Base-by-base conservation (phyloP, 64 coral and sea anemone genomes). In the Orbicella faveolata region DNA sequence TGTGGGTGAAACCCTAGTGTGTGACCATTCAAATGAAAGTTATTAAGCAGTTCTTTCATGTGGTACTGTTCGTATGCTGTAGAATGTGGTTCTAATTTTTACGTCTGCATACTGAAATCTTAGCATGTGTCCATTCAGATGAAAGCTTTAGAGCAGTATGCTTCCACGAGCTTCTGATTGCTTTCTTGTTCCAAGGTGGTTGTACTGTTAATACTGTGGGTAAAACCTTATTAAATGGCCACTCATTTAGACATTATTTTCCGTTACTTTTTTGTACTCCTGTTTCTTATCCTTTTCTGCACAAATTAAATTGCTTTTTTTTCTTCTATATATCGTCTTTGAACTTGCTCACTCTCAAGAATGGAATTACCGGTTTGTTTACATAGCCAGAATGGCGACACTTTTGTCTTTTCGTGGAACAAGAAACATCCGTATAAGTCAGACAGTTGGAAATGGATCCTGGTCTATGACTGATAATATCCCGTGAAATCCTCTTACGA, bases 401-500 rank as follows among this genome's bases (percentile, higher is more conserved):
- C 41, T 16, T 57, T 26, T 23, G 65, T 70, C 21, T 33, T 70
- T 70, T 70, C 67, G 67, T 25, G 21, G 67, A 70, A 26, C 9
- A 70, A 26, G n/a, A 33, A 70, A 70, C 9, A 79, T 79, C 11
- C 80, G 20, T 67, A 83, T 66, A 19, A 83, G 25, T 39, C 30
- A 83, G 61, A 83, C 80, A 83, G 12, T 83, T 83, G 62, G 25
- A 67, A 51, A 65, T 18, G 62, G 66, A 19, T 62, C 61, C 36
- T 5, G 44, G 44, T 48, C 44, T 5, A 13, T 36, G 55, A 64
- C 53, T 81, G 54, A 35, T 20, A 23, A 66, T 67, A 67, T 67
- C 62, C 61, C 36, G 1, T 83, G 30, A 83, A 83, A 83, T 83
- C 80, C 80, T 83, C 80, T 83, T 83, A 83, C 0, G 8, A 21